Evolutionary conservation across 2,797 vertebrate species (phyloP).

Genomic region (Rachycentron canadum): DNA sequence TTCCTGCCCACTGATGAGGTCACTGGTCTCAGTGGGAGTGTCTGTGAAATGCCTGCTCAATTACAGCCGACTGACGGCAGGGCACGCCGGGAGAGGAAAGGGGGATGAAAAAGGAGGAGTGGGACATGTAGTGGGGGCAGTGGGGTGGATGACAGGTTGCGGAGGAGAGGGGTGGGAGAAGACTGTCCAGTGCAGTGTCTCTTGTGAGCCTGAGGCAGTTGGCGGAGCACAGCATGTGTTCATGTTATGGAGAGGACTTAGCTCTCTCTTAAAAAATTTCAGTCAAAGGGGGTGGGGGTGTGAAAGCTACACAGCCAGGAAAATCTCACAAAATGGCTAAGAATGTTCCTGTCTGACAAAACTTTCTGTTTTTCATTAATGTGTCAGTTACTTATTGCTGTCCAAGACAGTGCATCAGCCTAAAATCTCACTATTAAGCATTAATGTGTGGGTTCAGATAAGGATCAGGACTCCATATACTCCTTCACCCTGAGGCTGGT

Average conservation of each 20-base stretch:
- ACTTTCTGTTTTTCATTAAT: slow-evolving; percentile 56
- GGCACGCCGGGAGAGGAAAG: slow-evolving; percentile 43
- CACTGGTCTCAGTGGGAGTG: slow-evolving; percentile 84
- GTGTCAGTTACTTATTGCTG: slow-evolving; percentile 34
- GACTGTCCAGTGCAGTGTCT: slow-evolving; percentile 52
- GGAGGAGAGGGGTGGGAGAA: slow-evolving; percentile 22
- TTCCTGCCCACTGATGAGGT: slow-evolving; percentile 89
- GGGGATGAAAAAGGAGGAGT: slow-evolving; percentile 34
- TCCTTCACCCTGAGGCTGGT: slow-evolving; percentile 26
- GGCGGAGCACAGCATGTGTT: slow-evolving; percentile 69
- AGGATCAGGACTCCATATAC: slow-evolving; percentile 46
- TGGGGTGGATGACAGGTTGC: slow-evolving; percentile 69
- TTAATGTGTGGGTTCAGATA: slow-evolving; percentile 59
- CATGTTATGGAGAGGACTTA: slow-evolving; percentile 67
- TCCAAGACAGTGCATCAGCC: slow-evolving; percentile 2
- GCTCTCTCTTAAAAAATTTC: slow-evolving; percentile 51
- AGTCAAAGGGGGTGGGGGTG: slow-evolving; percentile 47
- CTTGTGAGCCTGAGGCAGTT: slow-evolving; percentile 57
- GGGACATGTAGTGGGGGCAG: slow-evolving; percentile 39
- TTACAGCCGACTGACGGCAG: slow-evolving; percentile 68
- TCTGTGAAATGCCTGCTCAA: slow-evolving; percentile 83
- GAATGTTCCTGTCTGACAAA: slow-evolving; percentile 60
- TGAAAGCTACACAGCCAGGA: slow-evolving; percentile 66
- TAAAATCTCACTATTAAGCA: slow-evolving; percentile 22
- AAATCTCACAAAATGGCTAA: slow-evolving; percentile 72